Percentiles rank a stretch among this genome's conserved stretches.
These are phyloP conservation scores for Watsonalla binaria DNA, from an alignment of 2,888 invertebrate species.

Conservation along the genomic window DNA sequence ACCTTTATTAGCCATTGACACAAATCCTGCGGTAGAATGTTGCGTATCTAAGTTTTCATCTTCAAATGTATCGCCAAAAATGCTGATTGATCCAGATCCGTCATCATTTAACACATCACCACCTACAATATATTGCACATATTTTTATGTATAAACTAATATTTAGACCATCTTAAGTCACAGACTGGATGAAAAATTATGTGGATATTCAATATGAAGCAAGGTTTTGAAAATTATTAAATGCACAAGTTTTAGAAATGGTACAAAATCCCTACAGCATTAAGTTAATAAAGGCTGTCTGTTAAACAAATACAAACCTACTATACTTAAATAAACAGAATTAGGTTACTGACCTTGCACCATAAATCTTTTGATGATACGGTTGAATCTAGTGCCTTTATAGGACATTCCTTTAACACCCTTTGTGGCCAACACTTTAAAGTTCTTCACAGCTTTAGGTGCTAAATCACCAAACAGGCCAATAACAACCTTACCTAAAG, in stretches of 20 bases:
- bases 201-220: no score
- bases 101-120: slow-evolving; percentile 90
- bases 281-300: no score
- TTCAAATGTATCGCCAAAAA: slow-evolving; percentile 90
- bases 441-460: slow-evolving; percentile 93
- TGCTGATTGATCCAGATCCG: slow-evolving; percentile 91
- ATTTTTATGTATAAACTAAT: no score
- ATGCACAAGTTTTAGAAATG: no score
- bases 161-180: no score
- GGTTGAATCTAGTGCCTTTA: slow-evolving; percentile 88
- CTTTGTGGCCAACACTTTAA: slow-evolving; percentile 86
- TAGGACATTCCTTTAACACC: slow-evolving; percentile 89
- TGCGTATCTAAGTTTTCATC: slow-evolving; percentile 92
- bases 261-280: no score
- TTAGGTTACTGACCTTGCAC: slow-evolving; percentile 84
- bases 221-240: no score
- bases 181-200: no score
- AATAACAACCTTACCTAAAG: slow-evolving; percentile 87
- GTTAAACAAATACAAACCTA: no score
- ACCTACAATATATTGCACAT: slow-evolving; percentile 64
- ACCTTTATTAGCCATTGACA: slow-evolving; percentile 95
- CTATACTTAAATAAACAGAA: slow-evolving; percentile 1
- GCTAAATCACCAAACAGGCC: slow-evolving; percentile 93
- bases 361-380: slow-evolving; percentile 93
- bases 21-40: slow-evolving; percentile 89